phyloP scores from a whole-genome alignment of 2,113 vertebrate genomes.

The Alethe castanea region DNA sequence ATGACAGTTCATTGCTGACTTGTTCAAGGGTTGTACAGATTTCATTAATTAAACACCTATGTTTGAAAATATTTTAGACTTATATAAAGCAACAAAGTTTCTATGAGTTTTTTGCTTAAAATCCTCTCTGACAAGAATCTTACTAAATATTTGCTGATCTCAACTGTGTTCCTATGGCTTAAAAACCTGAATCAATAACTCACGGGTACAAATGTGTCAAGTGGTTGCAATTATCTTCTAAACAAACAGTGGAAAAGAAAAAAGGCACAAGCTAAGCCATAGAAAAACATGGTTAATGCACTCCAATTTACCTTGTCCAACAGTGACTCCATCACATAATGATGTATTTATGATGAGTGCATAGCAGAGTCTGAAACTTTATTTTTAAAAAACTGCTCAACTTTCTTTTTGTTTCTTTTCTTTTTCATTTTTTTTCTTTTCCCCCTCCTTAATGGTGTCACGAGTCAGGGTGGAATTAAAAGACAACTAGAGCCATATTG shows the following conservation, averaged over 20 bases:
- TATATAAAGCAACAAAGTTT: background rate
- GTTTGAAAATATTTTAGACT: background rate
- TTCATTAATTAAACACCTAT: background rate
- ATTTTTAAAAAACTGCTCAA: background rate
- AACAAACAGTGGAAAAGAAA: background rate
- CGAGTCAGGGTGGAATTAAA: background rate
- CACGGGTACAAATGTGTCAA: background rate
- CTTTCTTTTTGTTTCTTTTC: background rate
- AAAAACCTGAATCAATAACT: background rate
- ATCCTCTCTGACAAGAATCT: background rate
- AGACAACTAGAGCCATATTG: background rate
- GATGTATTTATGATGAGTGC: background rate
- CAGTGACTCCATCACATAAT: background rate
- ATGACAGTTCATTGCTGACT: background rate
- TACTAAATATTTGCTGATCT: background rate
- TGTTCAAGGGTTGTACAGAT: background rate
- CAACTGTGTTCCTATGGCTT: background rate
- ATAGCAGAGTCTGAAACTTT: background rate
- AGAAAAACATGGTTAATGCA: background rate
- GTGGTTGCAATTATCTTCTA: background rate
- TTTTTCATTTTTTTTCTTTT: too few species aligned
- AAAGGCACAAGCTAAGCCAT: background rate
- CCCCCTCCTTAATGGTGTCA: background rate
- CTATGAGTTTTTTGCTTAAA: background rate
- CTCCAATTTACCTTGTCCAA: background rate